These are phyloP conservation scores for Cryptoleucopteryx plumbea DNA, from an alignment of 2,113 vertebrate genomes.

Conservation along the genomic window DNA sequence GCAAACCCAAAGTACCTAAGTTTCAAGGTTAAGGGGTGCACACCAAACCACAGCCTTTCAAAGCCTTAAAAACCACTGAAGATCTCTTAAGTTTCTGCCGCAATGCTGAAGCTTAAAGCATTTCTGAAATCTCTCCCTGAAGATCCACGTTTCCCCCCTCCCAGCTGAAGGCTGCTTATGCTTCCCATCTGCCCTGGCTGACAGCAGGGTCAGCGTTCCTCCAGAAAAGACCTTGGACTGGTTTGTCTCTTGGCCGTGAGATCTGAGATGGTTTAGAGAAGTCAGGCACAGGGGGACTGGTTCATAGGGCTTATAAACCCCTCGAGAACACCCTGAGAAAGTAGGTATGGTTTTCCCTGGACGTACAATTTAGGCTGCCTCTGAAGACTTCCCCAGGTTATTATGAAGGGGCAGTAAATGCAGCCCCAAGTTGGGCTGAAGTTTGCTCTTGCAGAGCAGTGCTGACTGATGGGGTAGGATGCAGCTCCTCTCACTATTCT, in stretches of 20 bases:
- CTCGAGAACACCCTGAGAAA: not conserved
- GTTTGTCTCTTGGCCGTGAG: not conserved
- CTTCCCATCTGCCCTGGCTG: not conserved
- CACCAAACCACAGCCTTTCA: not conserved
- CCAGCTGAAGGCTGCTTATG: not conserved
- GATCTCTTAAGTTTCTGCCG: not conserved
- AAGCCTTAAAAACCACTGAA: not conserved
- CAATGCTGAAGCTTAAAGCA: not conserved
- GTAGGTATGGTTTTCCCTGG: not conserved
- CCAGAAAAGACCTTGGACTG: not conserved
- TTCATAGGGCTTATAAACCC: not conserved
- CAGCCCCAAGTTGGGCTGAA: not conserved
- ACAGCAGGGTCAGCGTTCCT: not conserved
- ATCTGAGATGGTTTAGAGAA: not conserved
- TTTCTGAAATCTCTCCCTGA: not conserved
- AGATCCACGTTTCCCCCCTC: not conserved
- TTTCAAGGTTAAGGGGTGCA: not conserved
- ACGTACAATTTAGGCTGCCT: not conserved
- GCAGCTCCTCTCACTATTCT: not conserved
- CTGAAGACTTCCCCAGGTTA: not conserved
- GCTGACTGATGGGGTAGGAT: not conserved
- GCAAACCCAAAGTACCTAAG: not conserved
- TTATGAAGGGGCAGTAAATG: not conserved
- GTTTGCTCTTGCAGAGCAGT: not conserved
- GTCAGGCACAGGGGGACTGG: not conserved